Percentiles rank a stretch among this genome's conserved stretches.
phyloP scores from a whole-genome alignment of 2,888 invertebrate species.

The Ischnus inquisitorius region DNA sequence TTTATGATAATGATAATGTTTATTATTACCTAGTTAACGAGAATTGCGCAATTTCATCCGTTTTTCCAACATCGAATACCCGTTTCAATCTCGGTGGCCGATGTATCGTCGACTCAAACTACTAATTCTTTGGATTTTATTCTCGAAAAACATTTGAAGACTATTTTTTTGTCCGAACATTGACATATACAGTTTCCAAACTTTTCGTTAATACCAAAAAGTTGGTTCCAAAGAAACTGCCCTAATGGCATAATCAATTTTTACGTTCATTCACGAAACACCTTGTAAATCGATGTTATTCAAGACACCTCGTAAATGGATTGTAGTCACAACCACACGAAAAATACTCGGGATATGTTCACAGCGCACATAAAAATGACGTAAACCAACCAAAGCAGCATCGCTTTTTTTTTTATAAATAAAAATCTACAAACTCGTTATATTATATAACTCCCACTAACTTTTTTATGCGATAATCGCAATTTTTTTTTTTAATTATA shows the following conservation, averaged over 20 bases:
- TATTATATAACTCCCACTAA: not conserved
- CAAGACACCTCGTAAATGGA: not conserved
- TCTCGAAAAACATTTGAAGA: no score
- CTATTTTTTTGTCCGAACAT: not conserved
- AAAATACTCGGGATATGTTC: not conserved
- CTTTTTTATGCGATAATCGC: not conserved
- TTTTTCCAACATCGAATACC: not conserved
- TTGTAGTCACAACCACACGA: not conserved
- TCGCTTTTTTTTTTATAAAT: not conserved
- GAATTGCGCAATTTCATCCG: not conserved
- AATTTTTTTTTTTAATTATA: not conserved
- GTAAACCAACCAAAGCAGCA: not conserved
- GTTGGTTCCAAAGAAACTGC: not conserved
- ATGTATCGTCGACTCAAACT: not conserved
- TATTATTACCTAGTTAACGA: not conserved
- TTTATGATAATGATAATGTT: no score
- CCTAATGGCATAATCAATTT: not conserved
- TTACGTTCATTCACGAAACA: not conserved
- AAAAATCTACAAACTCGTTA: slow-evolving; percentile 15
- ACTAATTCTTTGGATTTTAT: no score
- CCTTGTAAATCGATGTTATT: not conserved
- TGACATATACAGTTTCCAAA: not conserved
- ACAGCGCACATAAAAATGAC: not conserved
- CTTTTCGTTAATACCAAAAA: not conserved
- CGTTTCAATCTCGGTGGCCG: not conserved